These are phyloP conservation scores for Oscheius sp. DNA, from an alignment of 2,888 invertebrate species.

Conservation along the genomic window DNA sequence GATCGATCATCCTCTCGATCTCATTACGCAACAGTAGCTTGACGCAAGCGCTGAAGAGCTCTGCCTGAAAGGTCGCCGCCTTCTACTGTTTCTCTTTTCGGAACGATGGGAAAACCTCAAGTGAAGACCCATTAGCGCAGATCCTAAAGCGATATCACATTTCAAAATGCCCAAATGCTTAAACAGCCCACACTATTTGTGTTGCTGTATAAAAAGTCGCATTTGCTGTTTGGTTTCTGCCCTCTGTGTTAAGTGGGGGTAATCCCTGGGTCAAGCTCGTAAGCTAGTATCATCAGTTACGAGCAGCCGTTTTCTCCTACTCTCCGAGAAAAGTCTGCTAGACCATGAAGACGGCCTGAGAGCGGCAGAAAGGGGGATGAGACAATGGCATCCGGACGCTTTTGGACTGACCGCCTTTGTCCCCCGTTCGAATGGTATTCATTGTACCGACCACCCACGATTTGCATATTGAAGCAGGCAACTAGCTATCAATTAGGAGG, in stretches of 20 bases:
- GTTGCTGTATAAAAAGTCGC: not conserved
- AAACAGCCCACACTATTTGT: not conserved
- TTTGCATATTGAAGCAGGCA: slow-evolving; percentile 32
- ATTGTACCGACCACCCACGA: slow-evolving; percentile 31
- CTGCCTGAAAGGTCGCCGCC: slow-evolving; percentile 22
- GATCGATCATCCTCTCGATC: slow-evolving; percentile 24
- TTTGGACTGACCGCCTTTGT: slow-evolving; percentile 34
- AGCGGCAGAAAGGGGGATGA: slow-evolving; percentile 21
- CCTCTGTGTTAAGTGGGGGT: slow-evolving; percentile 32
- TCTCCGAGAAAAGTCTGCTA: slow-evolving; percentile 4
- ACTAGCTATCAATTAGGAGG: slow-evolving; percentile 16
- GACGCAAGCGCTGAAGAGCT: slow-evolving; percentile 12
- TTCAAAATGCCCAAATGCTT: not conserved
- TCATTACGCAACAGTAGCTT: slow-evolving; percentile 27
- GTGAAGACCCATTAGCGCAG: slow-evolving; percentile 28
- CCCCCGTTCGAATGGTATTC: slow-evolving; percentile 24
- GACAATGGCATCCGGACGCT: slow-evolving; percentile 25
- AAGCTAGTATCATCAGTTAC: slow-evolving; percentile 30
- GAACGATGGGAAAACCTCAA: slow-evolving; percentile 19
- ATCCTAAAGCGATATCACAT: slow-evolving; percentile 19
- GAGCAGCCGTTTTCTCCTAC: slow-evolving; percentile 3
- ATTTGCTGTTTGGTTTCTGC: slow-evolving; percentile 17
- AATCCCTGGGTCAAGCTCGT: slow-evolving; percentile 22
- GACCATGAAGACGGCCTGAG: slow-evolving; percentile 28
- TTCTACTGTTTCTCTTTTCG: slow-evolving; percentile 18